These are phyloP conservation scores for Coremacera marginata DNA, from an alignment of 2,888 invertebrate species.

Conservation along the genomic window DNA sequence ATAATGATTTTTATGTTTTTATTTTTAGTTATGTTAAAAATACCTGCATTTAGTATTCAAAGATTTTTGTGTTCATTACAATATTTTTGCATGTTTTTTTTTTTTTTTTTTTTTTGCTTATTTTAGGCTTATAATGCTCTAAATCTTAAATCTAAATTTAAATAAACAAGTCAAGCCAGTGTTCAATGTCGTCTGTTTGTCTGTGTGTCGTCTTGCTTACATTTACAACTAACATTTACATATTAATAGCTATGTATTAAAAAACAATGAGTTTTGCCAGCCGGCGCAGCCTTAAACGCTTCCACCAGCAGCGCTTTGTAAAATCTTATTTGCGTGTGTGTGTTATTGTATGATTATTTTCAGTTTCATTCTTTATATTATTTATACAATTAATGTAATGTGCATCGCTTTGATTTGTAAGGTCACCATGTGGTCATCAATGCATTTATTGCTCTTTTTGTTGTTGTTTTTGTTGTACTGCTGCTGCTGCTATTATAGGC, in stretches of 20 bases:
- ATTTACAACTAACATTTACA: too few species aligned
- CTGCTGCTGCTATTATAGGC: background rate
- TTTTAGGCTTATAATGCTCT: background rate
- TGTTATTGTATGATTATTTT: background rate
- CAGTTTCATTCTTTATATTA: background rate
- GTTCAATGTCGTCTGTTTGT: background rate
- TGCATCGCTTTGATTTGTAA: conserved; percentile 13
- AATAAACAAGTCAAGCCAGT: background rate
- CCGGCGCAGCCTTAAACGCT: too few species aligned
- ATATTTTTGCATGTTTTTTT: background rate
- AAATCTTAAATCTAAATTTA: background rate
- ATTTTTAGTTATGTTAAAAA: background rate
- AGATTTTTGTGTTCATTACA: background rate
- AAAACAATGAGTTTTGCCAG: too few species aligned
- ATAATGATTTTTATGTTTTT: background rate
- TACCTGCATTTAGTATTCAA: conserved; percentile 6
- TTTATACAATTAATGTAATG: conserved; percentile 3
- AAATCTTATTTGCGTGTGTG: background rate
- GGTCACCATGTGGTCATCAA: conserved; percentile 31
- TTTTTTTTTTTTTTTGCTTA: background rate
- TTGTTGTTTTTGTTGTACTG: conserved; percentile 24
- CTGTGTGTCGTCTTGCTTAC: too few species aligned
- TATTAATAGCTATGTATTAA: too few species aligned
- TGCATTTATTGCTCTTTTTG: conserved; percentile 23
- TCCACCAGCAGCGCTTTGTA: too few species aligned